These are phyloP conservation scores for Xyliphius kryptos DNA, from an alignment of 2,113 vertebrate species.

Conservation along the genomic window DNA sequence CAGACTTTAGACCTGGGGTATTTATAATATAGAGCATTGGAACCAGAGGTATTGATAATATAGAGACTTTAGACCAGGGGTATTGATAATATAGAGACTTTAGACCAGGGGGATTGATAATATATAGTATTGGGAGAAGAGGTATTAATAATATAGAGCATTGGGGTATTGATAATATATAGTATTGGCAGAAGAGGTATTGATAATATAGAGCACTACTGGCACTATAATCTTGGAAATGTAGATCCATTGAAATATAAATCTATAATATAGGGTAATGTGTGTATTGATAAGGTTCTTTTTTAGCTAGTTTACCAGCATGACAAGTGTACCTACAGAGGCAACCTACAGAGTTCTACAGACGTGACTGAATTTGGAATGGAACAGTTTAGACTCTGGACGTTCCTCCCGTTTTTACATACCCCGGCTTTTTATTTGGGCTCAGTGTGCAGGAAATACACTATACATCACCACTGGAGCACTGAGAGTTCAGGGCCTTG, in stretches of 20 bases:
- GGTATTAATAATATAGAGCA: neutral
- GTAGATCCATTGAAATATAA: neutral
- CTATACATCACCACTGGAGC: no score
- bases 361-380: constrained; percentile 3
- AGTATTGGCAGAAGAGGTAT: neutral
- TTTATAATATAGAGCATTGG: neutral
- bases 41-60: no score
- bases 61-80: no score
- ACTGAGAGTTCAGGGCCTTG: no score
- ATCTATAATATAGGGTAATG: neutral
- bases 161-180: neutral
- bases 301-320: neutral
- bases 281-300: neutral
- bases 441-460: no score
- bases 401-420: neutral
- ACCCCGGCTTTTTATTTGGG: neutral
- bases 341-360: neutral
- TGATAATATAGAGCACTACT: neutral
- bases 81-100: no score
- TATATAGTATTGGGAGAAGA: neutral
- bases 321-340: neutral
- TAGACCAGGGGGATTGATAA: neutral
- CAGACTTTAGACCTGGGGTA: no score
- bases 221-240: neutral
- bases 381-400: neutral